Conservation (phyloP, 2,888 invertebrate genomes). For the Imbricaverruca yamaguchii region DNA sequence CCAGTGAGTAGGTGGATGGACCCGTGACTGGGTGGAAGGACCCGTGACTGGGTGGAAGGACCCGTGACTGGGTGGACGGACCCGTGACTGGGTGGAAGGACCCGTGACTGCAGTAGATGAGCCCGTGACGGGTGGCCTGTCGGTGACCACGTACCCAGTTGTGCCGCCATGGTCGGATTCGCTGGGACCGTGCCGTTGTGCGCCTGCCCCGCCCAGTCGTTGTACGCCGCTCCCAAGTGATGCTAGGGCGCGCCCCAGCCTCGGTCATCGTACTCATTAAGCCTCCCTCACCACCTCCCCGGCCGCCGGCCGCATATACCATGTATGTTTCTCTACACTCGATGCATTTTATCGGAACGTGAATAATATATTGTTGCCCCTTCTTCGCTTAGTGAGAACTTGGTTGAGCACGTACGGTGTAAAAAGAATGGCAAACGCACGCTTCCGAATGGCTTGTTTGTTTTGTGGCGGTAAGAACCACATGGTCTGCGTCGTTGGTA, state of each 20-base stretch:
- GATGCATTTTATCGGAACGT: constrained; percentile 6
- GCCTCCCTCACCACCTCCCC: background rate
- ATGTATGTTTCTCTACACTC: constrained; percentile 21
- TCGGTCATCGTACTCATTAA: background rate
- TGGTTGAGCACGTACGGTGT: background rate
- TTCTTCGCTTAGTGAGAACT: background rate
- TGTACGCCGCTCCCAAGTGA: too few species aligned
- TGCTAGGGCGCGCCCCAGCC: background rate
- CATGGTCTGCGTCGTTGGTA: background rate
- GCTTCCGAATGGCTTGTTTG: background rate
- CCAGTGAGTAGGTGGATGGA: too few species aligned
- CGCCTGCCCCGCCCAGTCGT: too few species aligned
- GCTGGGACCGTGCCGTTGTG: too few species aligned
- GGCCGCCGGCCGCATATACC: background rate
- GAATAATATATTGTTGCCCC: constrained; percentile 15
- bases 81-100: too few species aligned
- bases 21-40: too few species aligned
- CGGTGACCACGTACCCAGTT: too few species aligned
- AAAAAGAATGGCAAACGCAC: background rate
- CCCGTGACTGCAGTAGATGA: too few species aligned
- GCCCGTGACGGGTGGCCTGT: too few species aligned
- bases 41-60: too few species aligned
- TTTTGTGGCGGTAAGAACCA: background rate
- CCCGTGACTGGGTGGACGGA: too few species aligned
- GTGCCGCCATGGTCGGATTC: too few species aligned